A percentile compares a stretch with the other conserved stretches of the same genome.
Evolutionary conservation across 2,888 invertebrate genomes (phyloP).

Genomic region (Lasioglossum pauxillum): DNA sequence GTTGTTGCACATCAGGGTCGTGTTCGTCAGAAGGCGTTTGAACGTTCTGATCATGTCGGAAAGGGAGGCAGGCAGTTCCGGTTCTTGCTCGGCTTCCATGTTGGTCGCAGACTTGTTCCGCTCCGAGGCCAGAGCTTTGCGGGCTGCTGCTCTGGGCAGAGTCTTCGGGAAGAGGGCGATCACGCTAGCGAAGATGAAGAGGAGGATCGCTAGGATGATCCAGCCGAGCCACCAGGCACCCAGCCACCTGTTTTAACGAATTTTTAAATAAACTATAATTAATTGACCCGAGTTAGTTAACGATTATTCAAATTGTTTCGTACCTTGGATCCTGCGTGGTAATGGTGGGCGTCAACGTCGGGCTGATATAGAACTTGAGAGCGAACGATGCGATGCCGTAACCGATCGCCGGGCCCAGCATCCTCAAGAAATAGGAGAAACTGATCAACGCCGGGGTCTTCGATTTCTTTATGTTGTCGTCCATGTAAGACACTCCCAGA

Average conservation of each 20-base stretch:
- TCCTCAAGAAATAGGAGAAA: constrained; percentile 88
- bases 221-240: constrained; percentile 95
- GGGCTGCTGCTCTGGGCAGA: constrained; percentile 88
- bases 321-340: constrained; percentile 87
- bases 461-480: constrained; percentile 91
- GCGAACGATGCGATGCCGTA: constrained; percentile 89
- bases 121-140: constrained; percentile 84
- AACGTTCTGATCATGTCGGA: constrained; percentile 88
- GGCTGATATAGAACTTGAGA: constrained; percentile 88
- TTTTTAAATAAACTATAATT: neutral
- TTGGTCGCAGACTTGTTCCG: constrained; percentile 78
- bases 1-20: constrained; percentile 90
- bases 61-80: constrained; percentile 79
- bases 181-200: constrained; percentile 87
- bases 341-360: constrained; percentile 88
- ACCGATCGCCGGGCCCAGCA: constrained; percentile 90
- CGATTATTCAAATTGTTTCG: neutral
- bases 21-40: constrained; percentile 88
- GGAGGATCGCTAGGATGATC: constrained; percentile 87
- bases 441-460: constrained; percentile 90
- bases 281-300: neutral
- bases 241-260: constrained; percentile 86
- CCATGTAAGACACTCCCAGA: constrained; percentile 90
- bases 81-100: constrained; percentile 73
- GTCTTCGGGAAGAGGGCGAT: constrained; percentile 90